Evolutionary conservation across 2,888 invertebrate genomes (phyloP).

Genomic region (Agrotis exclamationis): DNA sequence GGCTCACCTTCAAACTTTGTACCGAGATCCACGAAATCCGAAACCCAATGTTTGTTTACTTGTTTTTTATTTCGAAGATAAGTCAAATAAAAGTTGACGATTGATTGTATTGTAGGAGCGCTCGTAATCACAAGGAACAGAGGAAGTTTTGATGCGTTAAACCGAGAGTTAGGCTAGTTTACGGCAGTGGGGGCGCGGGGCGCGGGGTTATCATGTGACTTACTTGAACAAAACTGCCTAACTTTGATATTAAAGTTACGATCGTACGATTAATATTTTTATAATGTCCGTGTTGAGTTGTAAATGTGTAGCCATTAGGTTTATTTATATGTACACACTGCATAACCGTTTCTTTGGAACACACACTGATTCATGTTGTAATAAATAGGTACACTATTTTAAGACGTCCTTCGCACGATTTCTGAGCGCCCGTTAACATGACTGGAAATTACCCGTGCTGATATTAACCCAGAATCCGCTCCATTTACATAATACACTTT

Average conservation of each 20-base stretch:
- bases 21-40: constrained; percentile 81
- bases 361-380: constrained; percentile 81
- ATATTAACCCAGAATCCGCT: constrained; percentile 80
- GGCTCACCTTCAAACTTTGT: constrained; percentile 89
- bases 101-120: constrained; percentile 87
- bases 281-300: constrained; percentile 67
- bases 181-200: constrained; percentile 62
- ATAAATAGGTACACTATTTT: constrained; percentile 87
- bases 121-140: constrained; percentile 81
- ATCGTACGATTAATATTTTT: constrained; percentile 71
- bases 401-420: constrained; percentile 88
- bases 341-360: constrained; percentile 75
- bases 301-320: constrained; percentile 67
- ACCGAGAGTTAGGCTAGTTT: constrained; percentile 76
- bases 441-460: constrained; percentile 81
- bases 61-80: constrained; percentile 88
- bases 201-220: constrained; percentile 69
- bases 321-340: constrained; percentile 70
- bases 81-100: constrained; percentile 90
- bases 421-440: constrained; percentile 82
- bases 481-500: constrained; percentile 77
- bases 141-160: constrained; percentile 79
- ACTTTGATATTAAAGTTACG: constrained; percentile 76
- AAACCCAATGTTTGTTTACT: constrained; percentile 82
- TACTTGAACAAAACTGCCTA: constrained; percentile 71